A percentile compares a stretch with the other conserved stretches of the same genome.
Evolutionary conservation across 2,888 invertebrate genomes (phyloP).

Genomic region (Cynaeus angustus): DNA sequence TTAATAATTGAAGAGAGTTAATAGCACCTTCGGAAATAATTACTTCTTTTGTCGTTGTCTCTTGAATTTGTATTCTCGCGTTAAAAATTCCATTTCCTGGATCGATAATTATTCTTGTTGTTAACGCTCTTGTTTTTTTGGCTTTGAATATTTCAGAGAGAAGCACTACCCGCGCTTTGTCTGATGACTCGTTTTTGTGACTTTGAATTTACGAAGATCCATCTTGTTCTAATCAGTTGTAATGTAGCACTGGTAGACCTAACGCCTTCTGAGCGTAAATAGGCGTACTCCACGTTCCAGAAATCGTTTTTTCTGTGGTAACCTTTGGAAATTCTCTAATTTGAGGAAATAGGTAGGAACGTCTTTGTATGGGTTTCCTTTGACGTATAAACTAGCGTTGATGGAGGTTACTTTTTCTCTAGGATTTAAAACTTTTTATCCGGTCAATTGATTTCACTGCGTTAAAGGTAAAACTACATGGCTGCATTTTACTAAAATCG

Average conservation of each 20-base stretch:
- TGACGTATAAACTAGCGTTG: conserved; percentile 89
- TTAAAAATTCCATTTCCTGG: conserved; percentile 75
- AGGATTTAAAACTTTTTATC: too few species aligned
- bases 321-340: conserved; percentile 84
- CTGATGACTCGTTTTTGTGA: conserved; percentile 77
- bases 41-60: conserved; percentile 78
- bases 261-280: conserved; percentile 78
- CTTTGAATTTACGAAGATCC: conserved; percentile 79
- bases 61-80: conserved; percentile 70
- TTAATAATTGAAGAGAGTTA: conserved; percentile 72
- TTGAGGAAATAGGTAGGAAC: conserved; percentile 89
- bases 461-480: conserved; percentile 82
- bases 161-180: conserved; percentile 77
- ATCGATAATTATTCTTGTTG: conserved; percentile 75
- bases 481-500: conserved; percentile 49
- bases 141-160: conserved; percentile 73
- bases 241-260: conserved; percentile 75
- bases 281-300: conserved; percentile 83
- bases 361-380: conserved; percentile 85
- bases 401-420: conserved; percentile 87
- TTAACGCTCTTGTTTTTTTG: conserved; percentile 74
- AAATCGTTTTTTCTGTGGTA: conserved; percentile 82
- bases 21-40: conserved; percentile 86
- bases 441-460: conserved; percentile 90
- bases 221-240: conserved; percentile 76